Evolutionary conservation across 2,888 invertebrate genomes (phyloP), one percentile per base, ranked within the genome.

Genomic region (Nephrotoma guestfalica): DNA sequence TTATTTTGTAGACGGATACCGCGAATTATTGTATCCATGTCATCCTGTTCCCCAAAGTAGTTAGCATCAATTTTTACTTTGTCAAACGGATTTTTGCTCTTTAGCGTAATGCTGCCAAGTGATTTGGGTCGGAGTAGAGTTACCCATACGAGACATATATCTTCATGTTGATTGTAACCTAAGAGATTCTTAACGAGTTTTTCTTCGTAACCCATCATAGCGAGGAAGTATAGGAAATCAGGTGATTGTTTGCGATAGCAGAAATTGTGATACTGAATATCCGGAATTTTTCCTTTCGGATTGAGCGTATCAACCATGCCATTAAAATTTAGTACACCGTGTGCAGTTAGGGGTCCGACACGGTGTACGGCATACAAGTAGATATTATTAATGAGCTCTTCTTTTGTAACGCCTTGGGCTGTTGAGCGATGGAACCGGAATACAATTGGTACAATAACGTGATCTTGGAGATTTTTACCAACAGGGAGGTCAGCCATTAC

Each of bases 381-480:
- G 4, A 90, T 87, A 7, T 86, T 88, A 83, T 91, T 90, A 1
- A 91, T 86, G 0, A 88, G 41, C 0, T 89, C 88, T 41, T 86
- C 87, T 9, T 18, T 6, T 9, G 88, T 86, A 0, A 86, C 9
- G n/a, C 87, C 71, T 5, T 86, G n/a, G 0, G 88, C 87, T 2
- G 30, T 87, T 0, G 91, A 89, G 15, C 88, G 88, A 1, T 93
- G 93, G 88, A 94, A 90, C 40, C 89, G 88, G 13, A 90, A 83
- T 30, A 90, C 89, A 0, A 91, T 4, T 2, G 90, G 89, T 1
- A 94, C 92, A 0, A 94, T 93, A 40, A 95, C 94, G 90, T 97
- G 97, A 89, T 97, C 97, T 90, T 96, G 96, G 0, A 97, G 92
- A 89, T 97, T 96, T 88, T 94, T 92, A 0, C 96, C 96, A 0